Base-by-base conservation (phyloP, 2,113 vertebrate genomes). In the Cebus imitator region DNA sequence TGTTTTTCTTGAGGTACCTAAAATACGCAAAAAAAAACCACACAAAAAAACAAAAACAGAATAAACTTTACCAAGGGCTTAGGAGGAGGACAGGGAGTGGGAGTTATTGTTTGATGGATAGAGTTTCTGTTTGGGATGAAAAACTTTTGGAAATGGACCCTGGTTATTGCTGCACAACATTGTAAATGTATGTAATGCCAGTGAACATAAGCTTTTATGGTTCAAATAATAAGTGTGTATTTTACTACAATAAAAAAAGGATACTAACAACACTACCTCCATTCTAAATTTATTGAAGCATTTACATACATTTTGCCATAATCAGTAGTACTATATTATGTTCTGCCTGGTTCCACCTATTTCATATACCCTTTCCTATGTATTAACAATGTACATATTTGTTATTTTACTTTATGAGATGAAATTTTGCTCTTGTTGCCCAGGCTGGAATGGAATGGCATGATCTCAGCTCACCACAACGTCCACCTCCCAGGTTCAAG, bases 331-430 rank as follows among this genome's bases (percentile, higher is more conserved):
- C 27, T 50, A 87, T 4, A 73, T 82, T 80, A 55, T 27, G 2
- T 88, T 96, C 73, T 81, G 25, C 58, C 75, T 95, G 50, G 10
- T 81, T 92, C 37, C n/a, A 81, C 45, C 23, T 91, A 96, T 72
- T 82, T 92, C 48, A 64, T n/a, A 87, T 50, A 58, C 23, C n/a
- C 30, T 88, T 73, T 91, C 96, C 85, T 68, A 66, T 89, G 37
- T 35, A 82, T 86, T 45, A 61, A 82, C 21, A 35, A 94, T 87
- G 55, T 50, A 87, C 30, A 17, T 81, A 83, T 30, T 52, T 78
- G 27, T 68, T 61, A 52, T 57, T 96, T 93, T 93, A 73, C 17
- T 52, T 52, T 17, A 52, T 52, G 50, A 52, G 50, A 52, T 14
- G 50, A 14, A 52, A 14, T 52, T 52, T 52, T 52, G 50, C 50